Evolutionary conservation across 2,113 vertebrate genomes (phyloP).

Genomic region (Camarhynchus parvulus): DNA sequence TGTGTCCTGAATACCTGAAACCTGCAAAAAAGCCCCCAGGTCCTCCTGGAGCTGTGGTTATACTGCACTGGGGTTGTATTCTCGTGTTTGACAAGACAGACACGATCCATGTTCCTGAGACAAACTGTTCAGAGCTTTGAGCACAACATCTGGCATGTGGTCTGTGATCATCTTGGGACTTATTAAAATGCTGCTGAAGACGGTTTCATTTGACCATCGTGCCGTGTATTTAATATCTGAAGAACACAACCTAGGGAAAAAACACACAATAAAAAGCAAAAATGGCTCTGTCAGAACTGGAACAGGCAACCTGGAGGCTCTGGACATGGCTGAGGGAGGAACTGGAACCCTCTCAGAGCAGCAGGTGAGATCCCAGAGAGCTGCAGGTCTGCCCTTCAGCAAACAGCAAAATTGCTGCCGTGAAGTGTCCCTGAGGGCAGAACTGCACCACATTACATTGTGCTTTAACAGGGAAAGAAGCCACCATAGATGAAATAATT

Average conservation of each 20-base stretch:
- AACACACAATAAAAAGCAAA: neutral
- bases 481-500: too few relatives aligned
- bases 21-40: neutral
- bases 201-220: conserved; percentile 82
- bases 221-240: conserved; percentile 82
- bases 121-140: conserved; percentile 82
- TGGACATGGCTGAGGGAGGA: neutral
- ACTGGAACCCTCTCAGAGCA: neutral
- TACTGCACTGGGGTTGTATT: neutral
- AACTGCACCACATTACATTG: neutral
- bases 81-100: conserved; percentile 76
- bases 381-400: neutral
- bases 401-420: neutral
- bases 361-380: neutral
- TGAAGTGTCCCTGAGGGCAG: neutral
- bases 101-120: conserved; percentile 71
- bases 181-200: conserved; percentile 90
- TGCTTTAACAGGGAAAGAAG: neutral
- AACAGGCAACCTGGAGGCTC: neutral
- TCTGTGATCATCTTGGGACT: conserved; percentile 93
- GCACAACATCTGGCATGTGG: conserved; percentile 91
- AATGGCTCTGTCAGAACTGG: neutral
- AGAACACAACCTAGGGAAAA: conserved; percentile 80
- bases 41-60: neutral
- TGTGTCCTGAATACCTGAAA: neutral